Conservation (phyloP, 2,113 vertebrate genomes). For the Centropus unirufus region DNA sequence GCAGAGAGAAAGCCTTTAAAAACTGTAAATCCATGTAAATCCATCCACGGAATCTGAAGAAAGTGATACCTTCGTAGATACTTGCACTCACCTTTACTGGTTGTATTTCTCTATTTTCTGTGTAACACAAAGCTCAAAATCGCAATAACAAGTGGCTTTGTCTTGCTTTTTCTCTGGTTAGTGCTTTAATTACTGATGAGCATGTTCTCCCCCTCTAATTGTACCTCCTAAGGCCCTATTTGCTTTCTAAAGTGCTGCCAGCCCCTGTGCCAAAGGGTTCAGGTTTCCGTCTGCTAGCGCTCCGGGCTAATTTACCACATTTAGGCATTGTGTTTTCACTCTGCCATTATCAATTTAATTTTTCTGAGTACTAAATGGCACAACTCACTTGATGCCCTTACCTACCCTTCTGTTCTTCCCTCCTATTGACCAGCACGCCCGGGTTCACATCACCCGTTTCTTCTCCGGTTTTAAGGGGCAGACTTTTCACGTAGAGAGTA, state of each 20-base stretch:
- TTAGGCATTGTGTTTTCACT: background rate
- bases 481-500: background rate
- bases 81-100: background rate
- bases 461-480: background rate
- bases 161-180: background rate
- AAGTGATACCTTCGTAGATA: background rate
- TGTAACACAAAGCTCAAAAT: background rate
- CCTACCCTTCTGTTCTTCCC: background rate
- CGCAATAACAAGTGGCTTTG: background rate
- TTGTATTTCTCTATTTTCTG: background rate
- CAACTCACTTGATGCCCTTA: background rate
- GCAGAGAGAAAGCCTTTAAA: background rate
- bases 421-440: background rate
- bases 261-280: background rate
- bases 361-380: background rate
- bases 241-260: background rate
- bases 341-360: background rate
- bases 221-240: background rate
- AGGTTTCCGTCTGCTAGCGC: background rate
- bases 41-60: background rate
- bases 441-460: background rate
- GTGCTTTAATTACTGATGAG: background rate
- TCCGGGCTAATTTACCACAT: background rate
- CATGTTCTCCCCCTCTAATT: background rate
- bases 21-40: background rate